These are phyloP conservation scores for Hephaestus fuliginosus DNA, from an alignment of 2,797 vertebrate species.

Conservation along the genomic window DNA sequence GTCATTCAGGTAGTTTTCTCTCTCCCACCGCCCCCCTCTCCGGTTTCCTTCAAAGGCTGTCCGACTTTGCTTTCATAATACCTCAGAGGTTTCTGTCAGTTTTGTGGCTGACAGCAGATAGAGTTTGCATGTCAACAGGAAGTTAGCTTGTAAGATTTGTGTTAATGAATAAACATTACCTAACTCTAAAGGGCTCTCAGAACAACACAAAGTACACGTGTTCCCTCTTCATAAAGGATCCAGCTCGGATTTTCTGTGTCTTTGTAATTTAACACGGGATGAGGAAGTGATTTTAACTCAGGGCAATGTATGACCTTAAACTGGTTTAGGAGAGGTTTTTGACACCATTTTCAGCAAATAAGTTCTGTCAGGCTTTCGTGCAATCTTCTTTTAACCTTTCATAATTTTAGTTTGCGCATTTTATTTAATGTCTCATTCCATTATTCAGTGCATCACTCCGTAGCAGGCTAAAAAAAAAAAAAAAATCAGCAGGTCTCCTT, in stretches of 20 bases:
- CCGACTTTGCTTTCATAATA: conserved; percentile 73
- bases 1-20: conserved; percentile 78
- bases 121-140: conserved; percentile 71
- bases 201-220: conserved; percentile 50
- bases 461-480: conserved; percentile 31
- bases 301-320: conserved; percentile 61
- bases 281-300: conserved; percentile 49
- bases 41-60: conserved; percentile 65
- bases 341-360: conserved; percentile 51
- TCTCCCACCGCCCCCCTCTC: neutral
- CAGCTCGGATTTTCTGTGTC: conserved; percentile 28
- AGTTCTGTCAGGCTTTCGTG: conserved; percentile 62
- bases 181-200: conserved; percentile 54
- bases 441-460: conserved; percentile 58
- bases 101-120: conserved; percentile 70
- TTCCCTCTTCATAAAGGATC: conserved; percentile 41
- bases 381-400: conserved; percentile 57
- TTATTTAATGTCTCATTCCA: conserved; percentile 55
- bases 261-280: conserved; percentile 40
- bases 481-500: conserved; percentile 52
- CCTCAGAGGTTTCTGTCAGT: conserved; percentile 72
- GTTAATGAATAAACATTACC: conserved; percentile 76
- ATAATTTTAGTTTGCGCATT: conserved; percentile 52
- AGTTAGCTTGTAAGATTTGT: conserved; percentile 63
- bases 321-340: conserved; percentile 37